phyloP scores from a whole-genome alignment of 2,888 invertebrate genomes.

The Caenorhabditis macrosperma region DNA sequence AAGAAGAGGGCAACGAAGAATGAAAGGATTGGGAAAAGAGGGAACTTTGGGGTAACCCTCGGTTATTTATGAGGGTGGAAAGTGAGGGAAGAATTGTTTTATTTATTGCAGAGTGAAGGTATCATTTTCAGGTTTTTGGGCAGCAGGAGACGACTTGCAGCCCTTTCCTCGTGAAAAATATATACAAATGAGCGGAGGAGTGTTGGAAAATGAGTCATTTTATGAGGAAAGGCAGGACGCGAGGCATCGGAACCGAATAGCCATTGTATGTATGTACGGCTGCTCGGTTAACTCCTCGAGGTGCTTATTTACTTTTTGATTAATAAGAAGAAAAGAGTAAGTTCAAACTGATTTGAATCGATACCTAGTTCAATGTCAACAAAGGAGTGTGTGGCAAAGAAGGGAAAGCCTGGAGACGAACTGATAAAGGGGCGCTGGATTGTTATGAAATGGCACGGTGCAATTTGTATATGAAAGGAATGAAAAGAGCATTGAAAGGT shows the following conservation, averaged over 20 bases:
- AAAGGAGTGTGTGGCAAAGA: conserved; percentile 14
- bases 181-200: conserved; percentile 7
- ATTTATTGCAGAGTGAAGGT: conserved; percentile 8
- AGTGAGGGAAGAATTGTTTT: conserved; percentile 11
- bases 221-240: background rate
- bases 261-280: conserved; percentile 1
- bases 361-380: conserved; percentile 22
- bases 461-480: conserved; percentile 49
- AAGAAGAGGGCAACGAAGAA: too few relatives aligned
- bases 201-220: conserved; percentile 26
- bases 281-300: conserved; percentile 3
- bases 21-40: background rate
- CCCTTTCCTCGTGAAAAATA: conserved; percentile 1
- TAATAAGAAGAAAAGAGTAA: background rate
- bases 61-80: conserved; percentile 35
- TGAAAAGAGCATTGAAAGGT: conserved; percentile 39
- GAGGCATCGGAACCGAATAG: too few relatives aligned
- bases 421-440: conserved; percentile 21
- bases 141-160: too few relatives aligned
- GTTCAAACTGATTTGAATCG: conserved; percentile 25
- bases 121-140: conserved; percentile 15
- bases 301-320: conserved; percentile 33
- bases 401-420: conserved; percentile 14
- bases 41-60: conserved; percentile 11
- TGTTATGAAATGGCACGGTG: conserved; percentile 25